These are phyloP conservation scores for Adelosebastes latens DNA, from an alignment of 2,797 vertebrate species.

Conservation along the genomic window DNA sequence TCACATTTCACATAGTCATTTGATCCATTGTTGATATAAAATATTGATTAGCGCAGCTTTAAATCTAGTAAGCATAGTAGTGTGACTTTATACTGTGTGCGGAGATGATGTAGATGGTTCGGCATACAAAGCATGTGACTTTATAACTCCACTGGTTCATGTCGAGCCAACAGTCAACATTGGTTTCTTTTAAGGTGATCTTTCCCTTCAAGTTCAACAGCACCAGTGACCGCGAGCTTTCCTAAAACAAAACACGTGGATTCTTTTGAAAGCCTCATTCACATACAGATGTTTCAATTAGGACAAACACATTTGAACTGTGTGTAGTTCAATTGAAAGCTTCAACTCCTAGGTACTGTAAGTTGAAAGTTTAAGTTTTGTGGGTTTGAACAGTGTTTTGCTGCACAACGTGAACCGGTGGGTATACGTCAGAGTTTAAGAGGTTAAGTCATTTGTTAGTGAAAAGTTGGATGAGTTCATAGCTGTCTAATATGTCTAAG, in stretches of 20 bases:
- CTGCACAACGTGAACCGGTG: not conserved
- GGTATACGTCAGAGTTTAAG: constrained; percentile 9
- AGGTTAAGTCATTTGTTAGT: constrained; percentile 52
- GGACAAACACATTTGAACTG: not conserved
- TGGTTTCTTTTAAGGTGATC: not conserved
- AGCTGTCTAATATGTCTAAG: constrained; percentile 59
- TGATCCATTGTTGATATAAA: no score
- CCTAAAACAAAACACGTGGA: not conserved
- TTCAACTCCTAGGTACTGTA: not conserved
- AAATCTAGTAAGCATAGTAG: not conserved
- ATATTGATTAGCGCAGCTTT: no score
- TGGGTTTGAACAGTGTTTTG: not conserved
- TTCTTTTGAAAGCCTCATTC: not conserved
- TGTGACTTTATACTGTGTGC: not conserved
- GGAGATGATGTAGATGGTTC: not conserved
- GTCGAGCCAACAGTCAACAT: not conserved
- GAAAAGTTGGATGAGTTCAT: constrained; percentile 47
- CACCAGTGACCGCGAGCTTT: not conserved
- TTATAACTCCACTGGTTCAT: not conserved
- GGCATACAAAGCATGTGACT: not conserved
- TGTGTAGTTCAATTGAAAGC: not conserved
- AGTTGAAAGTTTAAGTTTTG: not conserved
- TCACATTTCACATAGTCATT: no score
- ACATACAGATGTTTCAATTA: not conserved
- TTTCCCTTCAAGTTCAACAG: constrained; percentile 1